phyloP scores from a whole-genome alignment of 2,888 invertebrate genomes.

The Idaea dimidiata region DNA sequence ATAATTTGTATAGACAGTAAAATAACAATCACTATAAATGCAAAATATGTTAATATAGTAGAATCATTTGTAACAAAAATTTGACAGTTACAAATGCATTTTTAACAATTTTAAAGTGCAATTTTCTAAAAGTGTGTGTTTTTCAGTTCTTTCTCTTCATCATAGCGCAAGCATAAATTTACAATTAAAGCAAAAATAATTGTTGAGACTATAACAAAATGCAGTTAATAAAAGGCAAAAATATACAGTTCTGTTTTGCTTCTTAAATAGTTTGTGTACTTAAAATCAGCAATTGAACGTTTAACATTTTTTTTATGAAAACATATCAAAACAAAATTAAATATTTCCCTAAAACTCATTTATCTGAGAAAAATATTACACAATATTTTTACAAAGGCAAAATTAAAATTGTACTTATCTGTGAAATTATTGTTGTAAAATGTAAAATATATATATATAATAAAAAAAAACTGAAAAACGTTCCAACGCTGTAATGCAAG shows the following conservation, averaged over 20 bases:
- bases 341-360: too few relatives aligned
- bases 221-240: background rate
- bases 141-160: constrained; percentile 19
- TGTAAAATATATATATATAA: background rate
- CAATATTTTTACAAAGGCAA: background rate
- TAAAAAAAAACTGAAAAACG: background rate
- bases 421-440: too few relatives aligned
- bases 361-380: too few relatives aligned
- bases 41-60: too few relatives aligned
- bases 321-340: too few relatives aligned
- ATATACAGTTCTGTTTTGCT: background rate
- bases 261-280: background rate
- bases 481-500: background rate
- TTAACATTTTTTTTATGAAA: background rate
- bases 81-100: too few relatives aligned
- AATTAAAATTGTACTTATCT: background rate
- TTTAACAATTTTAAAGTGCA: too few relatives aligned
- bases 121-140: too few relatives aligned
- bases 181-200: constrained; percentile 25
- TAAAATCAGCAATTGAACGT: background rate
- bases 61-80: too few relatives aligned
- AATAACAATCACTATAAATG: too few relatives aligned
- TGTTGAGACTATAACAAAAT: constrained; percentile 19
- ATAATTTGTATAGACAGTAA: too few relatives aligned
- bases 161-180: constrained; percentile 37